Base-by-base conservation (phyloP, 1,140 invertebrate species). In the Dinoponera quadriceps region DNA sequence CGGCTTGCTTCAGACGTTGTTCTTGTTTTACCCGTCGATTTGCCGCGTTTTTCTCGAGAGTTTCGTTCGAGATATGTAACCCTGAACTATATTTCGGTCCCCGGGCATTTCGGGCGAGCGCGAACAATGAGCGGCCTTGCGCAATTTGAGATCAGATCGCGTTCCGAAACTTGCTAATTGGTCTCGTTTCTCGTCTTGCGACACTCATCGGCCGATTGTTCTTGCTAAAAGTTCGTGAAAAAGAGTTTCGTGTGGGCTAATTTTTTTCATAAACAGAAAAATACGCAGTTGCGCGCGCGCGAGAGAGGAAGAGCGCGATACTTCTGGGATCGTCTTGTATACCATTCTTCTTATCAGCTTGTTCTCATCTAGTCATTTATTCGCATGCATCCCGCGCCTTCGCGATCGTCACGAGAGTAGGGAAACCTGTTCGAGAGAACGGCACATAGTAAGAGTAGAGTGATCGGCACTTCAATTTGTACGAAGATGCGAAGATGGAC, bases 161-260 rank as follows among this genome's bases (percentile, higher is more conserved):
- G 55, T 57, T 60, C 55, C 78, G 55, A 82, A 82, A 82, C 78
- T 49, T 38, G 69, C 48, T 82, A 82, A 82, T 73, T 73, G 55
- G 57, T 73, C 33, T 66, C 54, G 49, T 44, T 44, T 9, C 38
- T 44, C 38, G 20, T 33, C 51, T 78, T 78, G 14, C 63, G 51
- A 69, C 63, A 68, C 29, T 16, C 74, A 78, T 78, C 65, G 5
- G 3, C 25, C 63, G 22, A 78, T 68, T 78, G 75, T 78, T 78
- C 49, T 68, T 68, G 63, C 25, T 14, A 18, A 27, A 69, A 54
- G 33, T 57, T 78, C 33, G 63, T 27, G 27, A 75, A 60, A 9
- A 65, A 13, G 20, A 22, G n/a, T n/a, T n/a, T 44, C 3, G 44
- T 54, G 29, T 13, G 22, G 18, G 9, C 38, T 4, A 44, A 44